These are phyloP conservation scores for Alentia gelatinosa DNA, from an alignment of 2,888 invertebrate genomes.

Conservation along the genomic window DNA sequence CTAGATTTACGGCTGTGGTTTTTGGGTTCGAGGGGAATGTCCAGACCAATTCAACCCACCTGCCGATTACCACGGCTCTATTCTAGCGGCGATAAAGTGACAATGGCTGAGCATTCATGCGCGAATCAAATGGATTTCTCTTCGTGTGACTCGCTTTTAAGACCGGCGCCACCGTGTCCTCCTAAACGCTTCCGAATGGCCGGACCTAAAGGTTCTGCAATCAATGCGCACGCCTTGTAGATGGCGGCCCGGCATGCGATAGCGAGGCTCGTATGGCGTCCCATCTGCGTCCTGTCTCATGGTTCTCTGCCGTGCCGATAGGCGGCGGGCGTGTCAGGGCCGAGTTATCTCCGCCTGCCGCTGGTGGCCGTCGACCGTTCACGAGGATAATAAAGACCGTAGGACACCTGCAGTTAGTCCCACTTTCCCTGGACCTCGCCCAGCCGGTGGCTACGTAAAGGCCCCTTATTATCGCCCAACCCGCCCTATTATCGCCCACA, in stretches of 20 bases:
- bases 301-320: neutral
- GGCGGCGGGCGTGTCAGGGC: neutral
- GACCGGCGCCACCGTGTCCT: neutral
- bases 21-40: too few species aligned
- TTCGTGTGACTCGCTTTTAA: neutral
- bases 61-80: neutral
- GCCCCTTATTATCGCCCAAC: neutral
- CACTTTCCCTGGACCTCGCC: neutral
- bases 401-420: neutral
- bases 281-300: neutral
- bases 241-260: neutral
- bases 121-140: neutral
- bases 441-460: neutral
- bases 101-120: neutral
- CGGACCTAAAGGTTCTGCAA: constrained; percentile 3
- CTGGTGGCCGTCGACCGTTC: neutral
- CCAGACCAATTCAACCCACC: too few species aligned
- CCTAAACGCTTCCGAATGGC: constrained; percentile 5
- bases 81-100: neutral
- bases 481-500: neutral
- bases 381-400: neutral
- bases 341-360: neutral
- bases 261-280: neutral
- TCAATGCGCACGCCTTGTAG: neutral
- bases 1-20: too few species aligned